Base-by-base conservation (phyloP, 2,797 vertebrate genomes). In the Lindbergichthys nudifrons region DNA sequence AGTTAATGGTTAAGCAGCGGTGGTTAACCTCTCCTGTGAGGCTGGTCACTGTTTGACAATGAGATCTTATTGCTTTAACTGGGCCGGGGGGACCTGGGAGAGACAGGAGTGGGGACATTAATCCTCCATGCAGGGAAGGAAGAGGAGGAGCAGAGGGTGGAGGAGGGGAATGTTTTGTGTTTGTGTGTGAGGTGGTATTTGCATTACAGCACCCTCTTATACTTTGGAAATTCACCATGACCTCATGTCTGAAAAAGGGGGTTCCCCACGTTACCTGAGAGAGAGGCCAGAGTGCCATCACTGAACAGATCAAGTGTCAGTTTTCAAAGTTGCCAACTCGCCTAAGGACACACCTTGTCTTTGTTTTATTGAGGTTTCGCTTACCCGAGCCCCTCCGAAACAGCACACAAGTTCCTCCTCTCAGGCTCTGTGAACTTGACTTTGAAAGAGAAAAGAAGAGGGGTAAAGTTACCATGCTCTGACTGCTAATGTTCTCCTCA, bases 1-100 rank as follows among this genome's bases (percentile, higher is more conserved):
- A 85, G 94, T 93, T 94, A 94, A 95, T 95, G 92, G 84, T 92
- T 93, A 92, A 90, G 87, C 71, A 76, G 81, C 74, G 3, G 82
- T 80, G 78, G 89, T 91, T 92, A 92, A 92, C 88, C 89, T 91
- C 90, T 78, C 75, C 70, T 19, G 48, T 56, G 79, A 85, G 80
- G 65, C 81, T 79, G 79, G 89, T 90, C 86, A 92, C 86, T 91
- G 85, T 91, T 93, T 94, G 90, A 94, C 89, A 84, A 90, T 91
- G 82, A 87, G 73, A 87, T 85, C 68, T 81, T 87, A 86, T 93
- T 91, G 76, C 86, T 86, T 88, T 83, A 90, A 91, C 84, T 81
- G 82, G 80, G 76, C 87, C 84, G 23, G 57, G 52, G 91, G 89
- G 88, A 92, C 77, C 52, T 79, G 79, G 61, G 76, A 85, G 85